phyloP scores from a whole-genome alignment of 2,797 vertebrate genomes.

The Anomalospiza imberbis region DNA sequence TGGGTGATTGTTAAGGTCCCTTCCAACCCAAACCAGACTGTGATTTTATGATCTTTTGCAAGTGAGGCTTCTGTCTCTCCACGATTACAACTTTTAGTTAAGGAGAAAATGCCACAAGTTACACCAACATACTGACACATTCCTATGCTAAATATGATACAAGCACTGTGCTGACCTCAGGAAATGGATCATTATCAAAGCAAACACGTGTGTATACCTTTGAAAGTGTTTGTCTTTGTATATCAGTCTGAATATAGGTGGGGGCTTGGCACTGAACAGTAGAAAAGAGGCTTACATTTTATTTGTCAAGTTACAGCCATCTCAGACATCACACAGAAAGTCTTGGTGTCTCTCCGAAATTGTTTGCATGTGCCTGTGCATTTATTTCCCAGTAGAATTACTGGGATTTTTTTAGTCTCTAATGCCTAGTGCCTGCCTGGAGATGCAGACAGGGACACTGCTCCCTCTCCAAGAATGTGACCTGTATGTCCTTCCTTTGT shows the following conservation, averaged over 20 bases:
- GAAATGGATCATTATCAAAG: not conserved
- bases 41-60: not conserved
- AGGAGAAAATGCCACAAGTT: not conserved
- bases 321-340: not conserved
- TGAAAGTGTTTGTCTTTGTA: not conserved
- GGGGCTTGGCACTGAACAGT: not conserved
- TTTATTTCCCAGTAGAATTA: not conserved
- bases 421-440: not conserved
- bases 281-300: not conserved
- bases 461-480: not conserved
- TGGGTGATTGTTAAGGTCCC: not conserved
- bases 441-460: not conserved
- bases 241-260: not conserved
- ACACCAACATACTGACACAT: not conserved
- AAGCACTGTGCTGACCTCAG: not conserved
- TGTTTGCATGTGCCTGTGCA: not conserved
- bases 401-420: not conserved
- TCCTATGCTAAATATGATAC: not conserved
- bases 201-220: not conserved
- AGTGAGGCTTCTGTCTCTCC: not conserved
- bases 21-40: not conserved
- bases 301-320: not conserved
- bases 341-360: not conserved
- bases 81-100: not conserved
- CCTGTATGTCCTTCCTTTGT: not conserved